phyloP scores from a whole-genome alignment of 2,888 invertebrate species.

The Tillus elongatus region DNA sequence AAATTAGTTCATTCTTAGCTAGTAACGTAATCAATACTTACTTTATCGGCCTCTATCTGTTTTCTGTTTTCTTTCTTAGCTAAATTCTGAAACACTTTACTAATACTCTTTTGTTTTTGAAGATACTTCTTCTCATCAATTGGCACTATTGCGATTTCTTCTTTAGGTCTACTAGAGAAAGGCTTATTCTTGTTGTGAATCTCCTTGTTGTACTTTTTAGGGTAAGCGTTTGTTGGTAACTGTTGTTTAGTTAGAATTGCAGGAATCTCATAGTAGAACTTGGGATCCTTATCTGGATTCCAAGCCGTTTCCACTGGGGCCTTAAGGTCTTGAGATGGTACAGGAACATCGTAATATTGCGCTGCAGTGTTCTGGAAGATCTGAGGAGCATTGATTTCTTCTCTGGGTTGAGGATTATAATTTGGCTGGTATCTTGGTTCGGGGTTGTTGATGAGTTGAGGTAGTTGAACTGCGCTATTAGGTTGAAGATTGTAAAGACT shows the following conservation, averaged over 20 bases:
- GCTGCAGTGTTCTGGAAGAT: conserved; percentile 17
- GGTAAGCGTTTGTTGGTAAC: conserved; percentile 48
- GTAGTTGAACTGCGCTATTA: no score
- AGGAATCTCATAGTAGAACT: conserved; percentile 37
- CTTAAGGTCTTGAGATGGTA: conserved; percentile 43
- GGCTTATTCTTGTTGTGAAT: conserved; percentile 40
- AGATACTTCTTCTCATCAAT: conserved; percentile 38
- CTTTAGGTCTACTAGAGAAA: conserved; percentile 38
- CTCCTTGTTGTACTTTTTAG: conserved; percentile 50
- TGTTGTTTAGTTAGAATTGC: conserved; percentile 37
- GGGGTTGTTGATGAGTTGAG: no score
- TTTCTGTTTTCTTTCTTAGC: conserved; percentile 48
- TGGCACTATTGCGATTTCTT: conserved; percentile 42
- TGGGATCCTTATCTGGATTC: conserved; percentile 39
- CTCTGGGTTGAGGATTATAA: not conserved
- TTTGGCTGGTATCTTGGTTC: not conserved
- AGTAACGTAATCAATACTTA: no score
- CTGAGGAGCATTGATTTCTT: not conserved
- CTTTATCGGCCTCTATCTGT: conserved; percentile 39
- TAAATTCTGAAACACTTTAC: conserved; percentile 38
- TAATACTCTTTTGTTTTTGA: conserved; percentile 33
- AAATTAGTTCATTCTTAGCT: no score
- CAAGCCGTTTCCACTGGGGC: conserved; percentile 40
- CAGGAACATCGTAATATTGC: conserved; percentile 31
- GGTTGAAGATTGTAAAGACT: no score